Conservation (phyloP, 1,140 invertebrate species). For the Drosophila lacertosa region DNA sequence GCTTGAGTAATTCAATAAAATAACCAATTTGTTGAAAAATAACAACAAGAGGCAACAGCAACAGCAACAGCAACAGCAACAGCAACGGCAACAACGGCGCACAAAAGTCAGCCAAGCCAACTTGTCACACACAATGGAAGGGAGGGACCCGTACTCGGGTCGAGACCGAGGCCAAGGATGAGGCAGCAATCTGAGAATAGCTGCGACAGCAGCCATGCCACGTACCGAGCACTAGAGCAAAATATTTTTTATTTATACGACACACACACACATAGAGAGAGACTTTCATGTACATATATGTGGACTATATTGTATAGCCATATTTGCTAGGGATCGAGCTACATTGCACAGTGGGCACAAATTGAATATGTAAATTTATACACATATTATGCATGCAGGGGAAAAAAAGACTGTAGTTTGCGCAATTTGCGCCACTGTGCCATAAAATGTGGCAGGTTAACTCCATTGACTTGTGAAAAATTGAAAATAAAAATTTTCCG, state of each 20-base stretch:
- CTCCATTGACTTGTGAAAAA: conserved; percentile 79
- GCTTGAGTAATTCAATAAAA: conserved; percentile 82
- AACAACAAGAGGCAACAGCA: conserved; percentile 54
- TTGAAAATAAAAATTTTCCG: conserved; percentile 82
- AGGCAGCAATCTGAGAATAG: conserved; percentile 43
- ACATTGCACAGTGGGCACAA: conserved; percentile 18
- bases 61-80: too few species aligned
- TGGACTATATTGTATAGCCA: conserved; percentile 51
- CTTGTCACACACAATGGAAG: conserved; percentile 61
- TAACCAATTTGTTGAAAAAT: conserved; percentile 81
- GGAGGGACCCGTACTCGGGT: neutral
- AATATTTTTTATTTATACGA: conserved; percentile 57
- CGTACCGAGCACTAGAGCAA: conserved; percentile 74
- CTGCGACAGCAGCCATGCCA: conserved; percentile 52
- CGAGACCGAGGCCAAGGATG: conserved; percentile 31
- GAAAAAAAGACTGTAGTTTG: too few species aligned
- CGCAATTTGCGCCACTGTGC: conserved; percentile 30
- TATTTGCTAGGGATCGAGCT: conserved; percentile 38
- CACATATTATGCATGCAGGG: neutral
- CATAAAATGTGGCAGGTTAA: conserved; percentile 66
- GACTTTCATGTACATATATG: conserved; percentile 12
- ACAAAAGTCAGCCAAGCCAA: conserved; percentile 55
- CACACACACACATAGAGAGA: conserved; percentile 27
- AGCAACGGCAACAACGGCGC: conserved; percentile 1
- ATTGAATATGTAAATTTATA: neutral